These are phyloP conservation scores for Crax fasciolata DNA, from an alignment of 2,797 vertebrate species.

Conservation along the genomic window DNA sequence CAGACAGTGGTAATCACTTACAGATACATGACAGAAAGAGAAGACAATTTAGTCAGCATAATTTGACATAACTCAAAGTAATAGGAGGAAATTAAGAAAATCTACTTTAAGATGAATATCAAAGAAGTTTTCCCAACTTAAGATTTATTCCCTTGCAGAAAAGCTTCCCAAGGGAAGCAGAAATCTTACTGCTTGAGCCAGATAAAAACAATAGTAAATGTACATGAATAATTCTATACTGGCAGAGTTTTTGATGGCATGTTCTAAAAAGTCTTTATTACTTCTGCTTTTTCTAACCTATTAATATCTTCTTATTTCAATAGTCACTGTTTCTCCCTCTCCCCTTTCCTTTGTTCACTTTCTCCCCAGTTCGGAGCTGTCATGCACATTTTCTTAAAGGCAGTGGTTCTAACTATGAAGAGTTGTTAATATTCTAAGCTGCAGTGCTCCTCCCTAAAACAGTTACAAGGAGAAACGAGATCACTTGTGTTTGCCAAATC, in stretches of 20 bases:
- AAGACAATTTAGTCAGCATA: conserved; percentile 3
- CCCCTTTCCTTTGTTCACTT: conserved; percentile 53
- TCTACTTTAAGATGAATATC: conserved; percentile 58
- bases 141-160: conserved; percentile 30
- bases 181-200: conserved; percentile 37
- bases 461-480: conserved; percentile 14
- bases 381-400: conserved; percentile 55
- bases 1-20: conserved; percentile 22
- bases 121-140: conserved; percentile 17
- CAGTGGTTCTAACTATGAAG: conserved; percentile 43
- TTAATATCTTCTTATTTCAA: conserved; percentile 69
- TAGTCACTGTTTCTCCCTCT: conserved; percentile 31
- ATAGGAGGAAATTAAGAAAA: conserved; percentile 36
- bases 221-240: conserved; percentile 66
- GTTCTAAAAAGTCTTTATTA: conserved; percentile 61
- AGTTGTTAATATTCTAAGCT: conserved; percentile 33
- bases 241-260: conserved; percentile 54
- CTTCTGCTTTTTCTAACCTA: conserved; percentile 63
- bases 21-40: not conserved
- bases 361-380: conserved; percentile 53
- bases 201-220: conserved; percentile 71
- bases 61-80: conserved; percentile 40
- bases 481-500: not conserved
- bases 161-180: conserved; percentile 46
- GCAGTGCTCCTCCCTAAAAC: conserved; percentile 47